Percentiles rank a stretch among this genome's conserved stretches.
phyloP scores from a whole-genome alignment of 2,888 invertebrate genomes.

The Ochlodes sylvanus region DNA sequence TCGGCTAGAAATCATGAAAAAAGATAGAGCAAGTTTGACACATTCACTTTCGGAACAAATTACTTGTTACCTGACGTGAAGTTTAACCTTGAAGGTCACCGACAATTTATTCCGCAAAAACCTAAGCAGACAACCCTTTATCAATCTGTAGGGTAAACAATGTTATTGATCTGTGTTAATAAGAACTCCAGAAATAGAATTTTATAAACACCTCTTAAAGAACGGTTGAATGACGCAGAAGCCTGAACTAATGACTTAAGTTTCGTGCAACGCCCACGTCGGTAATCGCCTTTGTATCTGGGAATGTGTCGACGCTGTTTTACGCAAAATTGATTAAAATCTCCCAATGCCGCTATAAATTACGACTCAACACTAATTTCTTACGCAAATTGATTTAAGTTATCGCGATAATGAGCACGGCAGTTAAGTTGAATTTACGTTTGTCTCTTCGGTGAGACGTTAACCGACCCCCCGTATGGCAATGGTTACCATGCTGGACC shows the following conservation, averaged over 20 bases:
- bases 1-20: too few relatives aligned
- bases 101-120: too few relatives aligned
- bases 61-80: too few relatives aligned
- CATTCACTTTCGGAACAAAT: too few relatives aligned
- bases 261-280: slow-evolving; percentile 32
- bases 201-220: not conserved
- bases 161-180: too few relatives aligned
- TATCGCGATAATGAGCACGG: slow-evolving; percentile 21
- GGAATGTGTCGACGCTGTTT: slow-evolving; percentile 34
- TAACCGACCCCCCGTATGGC: too few relatives aligned
- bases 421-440: not conserved
- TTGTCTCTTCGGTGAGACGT: too few relatives aligned
- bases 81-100: too few relatives aligned
- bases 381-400: slow-evolving; percentile 34
- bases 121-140: too few relatives aligned
- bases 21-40: too few relatives aligned
- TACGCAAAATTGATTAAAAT: slow-evolving; percentile 36
- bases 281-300: slow-evolving; percentile 36
- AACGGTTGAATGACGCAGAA: slow-evolving; percentile 1
- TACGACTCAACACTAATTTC: slow-evolving; percentile 26
- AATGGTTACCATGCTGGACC: too few relatives aligned
- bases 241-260: slow-evolving; percentile 29
- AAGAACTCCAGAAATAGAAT: not conserved
- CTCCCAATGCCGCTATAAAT: slow-evolving; percentile 27
- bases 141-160: not conserved